Percentiles rank a stretch among this genome's conserved stretches.
These are phyloP conservation scores for Gymnorhina tibicen DNA, from an alignment of 2,113 vertebrate genomes.

Conservation along the genomic window DNA sequence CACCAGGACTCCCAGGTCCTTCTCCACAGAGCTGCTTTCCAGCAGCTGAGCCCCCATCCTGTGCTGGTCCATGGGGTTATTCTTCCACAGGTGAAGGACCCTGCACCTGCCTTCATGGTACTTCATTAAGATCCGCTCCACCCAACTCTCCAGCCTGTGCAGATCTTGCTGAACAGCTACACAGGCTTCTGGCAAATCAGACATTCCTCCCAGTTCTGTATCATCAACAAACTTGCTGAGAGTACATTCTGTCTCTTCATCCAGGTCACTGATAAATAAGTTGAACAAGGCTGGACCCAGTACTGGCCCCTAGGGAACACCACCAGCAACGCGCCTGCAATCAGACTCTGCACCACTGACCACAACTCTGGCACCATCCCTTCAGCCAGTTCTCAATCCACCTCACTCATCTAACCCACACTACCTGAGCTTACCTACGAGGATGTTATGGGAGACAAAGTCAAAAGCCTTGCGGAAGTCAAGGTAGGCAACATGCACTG, in stretches of 20 bases:
- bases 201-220: neutral
- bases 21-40: neutral
- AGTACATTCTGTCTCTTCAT: neutral
- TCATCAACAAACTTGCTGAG: neutral
- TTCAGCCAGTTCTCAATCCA: neutral
- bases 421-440: neutral
- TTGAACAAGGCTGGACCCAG: neutral
- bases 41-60: neutral
- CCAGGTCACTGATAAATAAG: neutral
- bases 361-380: neutral
- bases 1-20: neutral
- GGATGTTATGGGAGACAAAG: neutral
- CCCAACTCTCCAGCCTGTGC: neutral
- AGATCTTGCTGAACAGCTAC: neutral
- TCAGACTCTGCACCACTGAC: neutral
- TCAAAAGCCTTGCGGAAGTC: neutral
- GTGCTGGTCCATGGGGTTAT: neutral
- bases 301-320: neutral
- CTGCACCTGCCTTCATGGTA: neutral
- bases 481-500: neutral
- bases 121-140: neutral
- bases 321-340: neutral
- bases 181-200: neutral
- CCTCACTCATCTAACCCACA: neutral
- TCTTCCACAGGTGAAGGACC: neutral